Conservation (phyloP, 37 sponge, comb jelly and placozoan species). For the Chondrilla cf. caribensis region DNA sequence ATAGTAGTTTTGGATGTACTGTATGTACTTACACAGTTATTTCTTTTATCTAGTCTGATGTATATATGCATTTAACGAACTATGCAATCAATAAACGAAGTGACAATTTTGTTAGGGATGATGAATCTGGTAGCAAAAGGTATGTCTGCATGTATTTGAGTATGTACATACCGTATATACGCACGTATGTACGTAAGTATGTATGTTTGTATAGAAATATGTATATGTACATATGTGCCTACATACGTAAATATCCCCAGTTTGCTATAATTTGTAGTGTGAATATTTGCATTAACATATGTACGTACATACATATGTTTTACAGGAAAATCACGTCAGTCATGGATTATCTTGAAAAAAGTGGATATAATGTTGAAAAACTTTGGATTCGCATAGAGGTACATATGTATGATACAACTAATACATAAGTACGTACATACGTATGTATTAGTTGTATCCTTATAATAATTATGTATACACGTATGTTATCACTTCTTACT, state of each 20-base stretch:
- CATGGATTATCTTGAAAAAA: slow-evolving; percentile 84
- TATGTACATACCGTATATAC: too few relatives aligned
- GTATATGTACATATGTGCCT: not conserved
- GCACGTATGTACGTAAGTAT: too few relatives aligned
- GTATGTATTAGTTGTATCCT: not conserved
- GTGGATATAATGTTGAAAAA: slow-evolving; percentile 83
- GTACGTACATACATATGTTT: slow-evolving; percentile 8
- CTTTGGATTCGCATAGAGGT: slow-evolving; percentile 94
- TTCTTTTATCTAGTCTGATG: slow-evolving; percentile 57
- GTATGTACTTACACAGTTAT: not conserved
- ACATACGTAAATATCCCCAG: not conserved
- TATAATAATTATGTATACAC: not conserved
- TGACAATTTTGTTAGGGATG: slow-evolving; percentile 90
- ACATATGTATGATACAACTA: not conserved
- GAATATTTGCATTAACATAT: not conserved
- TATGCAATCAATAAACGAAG: slow-evolving; percentile 98
- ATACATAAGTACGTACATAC: not conserved
- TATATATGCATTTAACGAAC: slow-evolving; percentile 97
- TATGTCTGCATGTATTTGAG: slow-evolving; percentile 3
- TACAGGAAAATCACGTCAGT: slow-evolving; percentile 78
- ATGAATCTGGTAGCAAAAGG: slow-evolving; percentile 84
- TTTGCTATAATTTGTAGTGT: not conserved
- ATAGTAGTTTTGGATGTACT: too few relatives aligned
- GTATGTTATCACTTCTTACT: not conserved
- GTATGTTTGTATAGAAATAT: not conserved